Evolutionary conservation across 64 coral and sea anemone species (phyloP), one percentile per base, ranked within the genome.

Genomic region (Pachyseris speciosa): DNA sequence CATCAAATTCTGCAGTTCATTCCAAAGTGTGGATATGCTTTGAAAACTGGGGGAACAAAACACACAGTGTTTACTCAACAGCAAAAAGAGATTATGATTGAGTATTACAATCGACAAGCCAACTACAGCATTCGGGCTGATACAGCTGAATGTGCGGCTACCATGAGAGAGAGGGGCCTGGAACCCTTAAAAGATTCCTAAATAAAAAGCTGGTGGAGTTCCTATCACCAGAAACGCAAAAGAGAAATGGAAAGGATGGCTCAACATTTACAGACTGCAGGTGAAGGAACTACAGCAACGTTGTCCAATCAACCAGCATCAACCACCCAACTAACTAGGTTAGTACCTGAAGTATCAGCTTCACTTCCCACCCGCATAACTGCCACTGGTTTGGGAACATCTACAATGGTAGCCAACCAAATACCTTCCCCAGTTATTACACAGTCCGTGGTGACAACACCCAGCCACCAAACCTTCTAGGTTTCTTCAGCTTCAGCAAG

Each of bases 161-260:
- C 24, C 5, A 80, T 80, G 76, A 58, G n/a, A n/a, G 28, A 17
- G 28, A 36, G 22, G 24, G 76, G 49, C 1, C 20, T 80, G 20
- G 10, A 24, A 12, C 9, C 12, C 9, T 53, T 80, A 16, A 80
- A 80, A 80, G 76, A 80, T 5, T 80, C 76, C 1, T 48, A 80
- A 33, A 80, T 80, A 12, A 80, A 80, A 55, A 80, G 76, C 47
- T 80, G 76, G 76, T 80, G 76, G 51, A 55, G 48, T 6, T 27
- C 76, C 25, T 80, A 80, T 33, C 76, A 59, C 16, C 3, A 33
- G 4, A 80, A 80, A 48, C 37, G 53, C n/a, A 57, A 80, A 36
- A 47, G 28, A 27, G 49, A 80, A 52, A 22, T 58, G 47, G 2
- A 17, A 76, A 76, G 72, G 72, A 59, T 20, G 19, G 10, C 53